phyloP scores from a whole-genome alignment of 2,113 vertebrate genomes.

The Brachypodius melanocephalos region DNA sequence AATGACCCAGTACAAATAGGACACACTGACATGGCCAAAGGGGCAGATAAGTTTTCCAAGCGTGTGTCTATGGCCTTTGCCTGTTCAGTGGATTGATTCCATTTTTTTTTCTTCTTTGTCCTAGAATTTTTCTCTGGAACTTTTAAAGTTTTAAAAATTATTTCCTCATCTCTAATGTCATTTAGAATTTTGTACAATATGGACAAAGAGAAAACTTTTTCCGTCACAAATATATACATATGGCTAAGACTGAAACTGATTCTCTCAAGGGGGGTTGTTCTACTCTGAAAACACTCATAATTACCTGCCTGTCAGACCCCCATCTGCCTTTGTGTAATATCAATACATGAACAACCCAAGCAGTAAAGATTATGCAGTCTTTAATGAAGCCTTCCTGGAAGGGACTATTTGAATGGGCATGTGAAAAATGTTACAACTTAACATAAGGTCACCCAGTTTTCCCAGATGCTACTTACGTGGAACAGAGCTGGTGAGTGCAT shows the following conservation, averaged over 20 bases:
- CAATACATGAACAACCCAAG: neutral
- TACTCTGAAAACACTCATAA: neutral
- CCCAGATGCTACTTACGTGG: fast-evolving
- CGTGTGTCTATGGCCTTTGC: neutral
- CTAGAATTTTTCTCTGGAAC: neutral
- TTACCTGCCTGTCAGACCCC: neutral
- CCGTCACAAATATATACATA: neutral
- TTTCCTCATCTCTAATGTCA: neutral
- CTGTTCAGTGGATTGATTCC: neutral
- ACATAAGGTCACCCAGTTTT: neutral
- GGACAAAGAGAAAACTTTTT: neutral
- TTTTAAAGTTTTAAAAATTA: neutral
- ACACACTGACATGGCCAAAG: neutral
- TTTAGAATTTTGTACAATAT: neutral
- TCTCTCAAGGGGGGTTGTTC: neutral
- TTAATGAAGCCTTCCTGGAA: neutral
- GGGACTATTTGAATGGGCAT: neutral
- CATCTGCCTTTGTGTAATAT: neutral
- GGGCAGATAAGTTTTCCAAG: neutral
- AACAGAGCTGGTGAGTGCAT: neutral
- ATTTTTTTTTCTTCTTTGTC: neutral
- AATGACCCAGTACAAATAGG: neutral
- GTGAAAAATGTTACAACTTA: neutral
- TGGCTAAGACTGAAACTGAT: neutral
- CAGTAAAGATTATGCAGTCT: neutral